Evolutionary conservation across 2,797 vertebrate species (phyloP), one percentile per base, ranked within the genome.

Genomic region (Eutrigla gurnardus): DNA sequence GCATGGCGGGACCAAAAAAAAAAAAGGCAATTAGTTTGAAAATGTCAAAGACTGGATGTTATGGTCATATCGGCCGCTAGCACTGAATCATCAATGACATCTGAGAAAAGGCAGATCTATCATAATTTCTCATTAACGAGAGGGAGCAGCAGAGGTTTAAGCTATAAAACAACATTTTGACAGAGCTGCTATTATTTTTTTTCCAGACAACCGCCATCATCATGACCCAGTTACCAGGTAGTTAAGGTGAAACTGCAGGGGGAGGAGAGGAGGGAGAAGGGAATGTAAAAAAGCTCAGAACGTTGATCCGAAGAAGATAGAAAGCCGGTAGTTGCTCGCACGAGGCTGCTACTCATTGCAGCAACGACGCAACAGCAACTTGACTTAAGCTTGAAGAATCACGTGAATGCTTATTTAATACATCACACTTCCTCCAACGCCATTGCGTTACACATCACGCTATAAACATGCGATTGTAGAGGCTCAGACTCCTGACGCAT

Each of bases 21-120:
- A 25, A 86, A 81, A 88, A 58, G 33, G 46, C 82, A 85, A 90
- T 89, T 85, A 86, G 78, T 59, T 55, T 42, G 59, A 75, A 90
- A 84, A 89, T 89, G 84, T 87, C 80, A 89, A 77, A 39, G 62
- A 80, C 70, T 18, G 18, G 17, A 71, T 58, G 64, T 75, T 65
- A 50, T 7, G 18, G 64, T 70, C 40, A 35, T 40, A 61, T 82
- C 50, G 49, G 49, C 71, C 50, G 54, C 63, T 14, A 0, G 54
- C n/a, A n/a, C 11, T 32, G 60, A 80, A 81, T 70, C 74, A 82
- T 53, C 64, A 85, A 81, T 35, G 60, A 47, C 43, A 13, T 12
- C n/a, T 4, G 32, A 50, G 55, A 5, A 57, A 63, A 37, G 25
- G 13, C 33, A 43, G 14, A 75, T 86, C 84, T 25, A 67, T 88